A percentile compares a stretch with the other conserved stretches of the same genome.
Conservation (phyloP, 2,888 invertebrate species). For the Venusia cambrica region DNA sequence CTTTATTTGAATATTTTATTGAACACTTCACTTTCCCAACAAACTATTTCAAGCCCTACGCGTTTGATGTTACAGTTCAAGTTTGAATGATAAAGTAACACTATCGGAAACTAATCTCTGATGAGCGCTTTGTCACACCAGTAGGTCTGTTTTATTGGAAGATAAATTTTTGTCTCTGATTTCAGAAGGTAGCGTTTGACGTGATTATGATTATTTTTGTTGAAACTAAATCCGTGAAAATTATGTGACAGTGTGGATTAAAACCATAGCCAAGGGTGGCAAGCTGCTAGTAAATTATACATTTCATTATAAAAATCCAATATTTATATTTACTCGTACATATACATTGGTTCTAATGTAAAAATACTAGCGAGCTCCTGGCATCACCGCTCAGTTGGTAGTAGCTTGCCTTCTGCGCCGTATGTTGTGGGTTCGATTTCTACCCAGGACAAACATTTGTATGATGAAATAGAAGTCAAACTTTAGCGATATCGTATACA, state of each 20-base stretch:
- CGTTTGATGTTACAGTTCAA: constrained; percentile 29
- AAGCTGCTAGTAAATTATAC: too few relatives aligned
- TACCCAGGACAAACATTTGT: too few relatives aligned
- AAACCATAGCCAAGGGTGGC: too few relatives aligned
- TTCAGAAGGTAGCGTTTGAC: constrained; percentile 46
- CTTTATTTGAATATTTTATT: constrained; percentile 62
- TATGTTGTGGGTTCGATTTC: too few relatives aligned
- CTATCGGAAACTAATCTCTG: constrained; percentile 42
- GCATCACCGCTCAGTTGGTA: too few relatives aligned
- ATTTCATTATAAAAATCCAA: too few relatives aligned
- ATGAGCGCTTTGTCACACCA: constrained; percentile 45
- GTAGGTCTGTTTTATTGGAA: constrained; percentile 51
- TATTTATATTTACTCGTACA: too few relatives aligned
- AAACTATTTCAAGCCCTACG: constrained; percentile 27
- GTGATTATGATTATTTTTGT: constrained; percentile 50
- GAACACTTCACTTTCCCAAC: constrained; percentile 39
- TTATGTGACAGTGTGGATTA: constrained; percentile 29
- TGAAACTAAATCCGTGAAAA: constrained; percentile 48
- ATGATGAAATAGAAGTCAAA: too few relatives aligned
- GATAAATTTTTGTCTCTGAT: constrained; percentile 46
- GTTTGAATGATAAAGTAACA: constrained; percentile 20
- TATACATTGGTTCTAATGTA: too few relatives aligned
- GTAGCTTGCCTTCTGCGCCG: too few relatives aligned
- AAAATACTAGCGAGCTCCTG: too few relatives aligned
- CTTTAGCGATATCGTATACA: too few relatives aligned